A percentile compares a stretch with the other conserved stretches of the same genome.
Evolutionary conservation across 2,797 vertebrate genomes (phyloP).

Genomic region (Adrianichthys oophorus): DNA sequence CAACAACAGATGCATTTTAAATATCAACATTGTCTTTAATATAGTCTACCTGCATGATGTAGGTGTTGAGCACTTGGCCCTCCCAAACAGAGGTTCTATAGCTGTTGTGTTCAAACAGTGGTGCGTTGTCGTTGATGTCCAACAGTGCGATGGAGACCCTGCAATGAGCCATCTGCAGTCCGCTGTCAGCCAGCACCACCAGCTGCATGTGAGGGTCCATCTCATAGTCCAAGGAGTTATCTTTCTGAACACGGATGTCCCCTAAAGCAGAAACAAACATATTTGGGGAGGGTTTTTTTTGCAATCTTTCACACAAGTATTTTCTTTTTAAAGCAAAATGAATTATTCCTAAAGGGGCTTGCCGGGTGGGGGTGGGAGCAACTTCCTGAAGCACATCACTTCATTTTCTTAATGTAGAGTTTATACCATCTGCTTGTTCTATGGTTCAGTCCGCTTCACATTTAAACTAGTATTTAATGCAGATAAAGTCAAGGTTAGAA

Average conservation of each 20-base stretch:
- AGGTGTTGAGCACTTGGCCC: constrained; percentile 79
- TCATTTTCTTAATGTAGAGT: too few species aligned
- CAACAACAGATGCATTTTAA: background rate
- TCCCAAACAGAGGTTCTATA: constrained; percentile 86
- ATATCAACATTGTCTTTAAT: background rate
- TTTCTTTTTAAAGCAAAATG: background rate
- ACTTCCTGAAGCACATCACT: too few species aligned
- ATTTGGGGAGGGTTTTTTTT: too few species aligned
- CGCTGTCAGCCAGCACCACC: constrained; percentile 82
- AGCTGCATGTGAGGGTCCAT: constrained; percentile 73
- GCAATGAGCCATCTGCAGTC: constrained; percentile 78
- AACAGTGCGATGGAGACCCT: constrained; percentile 78
- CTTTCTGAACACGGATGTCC: constrained; percentile 83
- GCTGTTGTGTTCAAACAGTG: constrained; percentile 80
- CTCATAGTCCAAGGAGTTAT: constrained; percentile 86
- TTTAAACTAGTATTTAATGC: too few species aligned
- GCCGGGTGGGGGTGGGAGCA: too few species aligned
- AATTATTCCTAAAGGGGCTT: too few species aligned
- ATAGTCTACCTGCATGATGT: constrained; percentile 82
- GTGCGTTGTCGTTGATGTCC: constrained; percentile 88
- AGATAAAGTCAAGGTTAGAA: too few species aligned
- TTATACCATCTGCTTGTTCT: too few species aligned
- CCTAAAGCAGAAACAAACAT: constrained; percentile 65
- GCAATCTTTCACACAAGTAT: too few species aligned
- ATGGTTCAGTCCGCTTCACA: too few species aligned